These are phyloP conservation scores for Porphyrio hochstetteri DNA, from an alignment of 2,113 vertebrate species.

Conservation along the genomic window DNA sequence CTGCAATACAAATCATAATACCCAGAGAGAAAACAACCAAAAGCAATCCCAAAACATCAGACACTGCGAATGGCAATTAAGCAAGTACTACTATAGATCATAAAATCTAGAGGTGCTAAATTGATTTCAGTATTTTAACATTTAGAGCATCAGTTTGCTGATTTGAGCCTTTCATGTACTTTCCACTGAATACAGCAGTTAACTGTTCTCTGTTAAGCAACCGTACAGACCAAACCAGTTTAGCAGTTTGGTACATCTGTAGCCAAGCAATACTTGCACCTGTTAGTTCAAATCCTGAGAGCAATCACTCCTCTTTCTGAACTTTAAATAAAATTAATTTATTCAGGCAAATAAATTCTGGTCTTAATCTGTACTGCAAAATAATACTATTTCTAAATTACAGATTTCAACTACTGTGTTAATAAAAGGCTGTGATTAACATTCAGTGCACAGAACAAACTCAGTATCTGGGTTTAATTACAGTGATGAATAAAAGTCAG, in stretches of 20 bases:
- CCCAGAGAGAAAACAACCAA: not conserved
- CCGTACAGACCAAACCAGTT: slow-evolving; percentile 43
- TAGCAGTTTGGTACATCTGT: not conserved
- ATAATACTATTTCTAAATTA: not conserved
- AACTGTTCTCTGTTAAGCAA: not conserved
- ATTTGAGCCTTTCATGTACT: not conserved
- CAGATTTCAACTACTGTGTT: not conserved
- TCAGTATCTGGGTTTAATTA: slow-evolving; percentile 56
- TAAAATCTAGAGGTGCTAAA: not conserved
- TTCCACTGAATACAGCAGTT: not conserved
- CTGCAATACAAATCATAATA: not conserved
- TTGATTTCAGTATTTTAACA: not conserved
- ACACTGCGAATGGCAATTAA: not conserved
- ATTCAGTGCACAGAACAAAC: not conserved
- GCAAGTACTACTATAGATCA: not conserved
- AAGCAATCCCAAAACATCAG: not conserved
- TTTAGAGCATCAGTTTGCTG: not conserved
- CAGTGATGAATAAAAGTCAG: slow-evolving; percentile 37
- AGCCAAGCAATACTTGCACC: not conserved
- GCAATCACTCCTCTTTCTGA: not conserved
- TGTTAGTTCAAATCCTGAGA: not conserved
- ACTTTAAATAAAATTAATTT: not conserved
- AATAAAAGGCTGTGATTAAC: not conserved
- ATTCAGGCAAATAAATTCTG: not conserved
- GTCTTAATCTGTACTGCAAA: not conserved